Conservation (phyloP, 2,888 invertebrate genomes). For the Chalcis sispes region DNA sequence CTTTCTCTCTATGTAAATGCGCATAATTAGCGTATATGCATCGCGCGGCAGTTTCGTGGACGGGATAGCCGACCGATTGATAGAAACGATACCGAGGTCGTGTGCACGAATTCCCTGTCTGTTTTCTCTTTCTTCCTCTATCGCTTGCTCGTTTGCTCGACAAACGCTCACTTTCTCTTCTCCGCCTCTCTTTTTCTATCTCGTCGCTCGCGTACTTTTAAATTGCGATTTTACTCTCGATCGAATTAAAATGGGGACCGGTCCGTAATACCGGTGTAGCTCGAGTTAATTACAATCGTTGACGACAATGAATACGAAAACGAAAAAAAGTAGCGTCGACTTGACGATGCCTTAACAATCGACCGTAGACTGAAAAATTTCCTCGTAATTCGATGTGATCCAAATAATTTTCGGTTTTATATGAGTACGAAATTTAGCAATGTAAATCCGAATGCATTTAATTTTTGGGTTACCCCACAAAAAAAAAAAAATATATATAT, state of each 20-base stretch:
- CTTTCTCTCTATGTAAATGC: constrained; percentile 15
- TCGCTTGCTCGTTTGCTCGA: constrained; percentile 18
- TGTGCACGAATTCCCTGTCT: constrained; percentile 50
- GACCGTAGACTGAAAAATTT: too few relatives aligned
- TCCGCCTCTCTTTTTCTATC: constrained; percentile 15
- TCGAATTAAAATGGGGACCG: constrained; percentile 12
- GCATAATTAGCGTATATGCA: constrained; percentile 32
- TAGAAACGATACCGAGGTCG: constrained; percentile 61
- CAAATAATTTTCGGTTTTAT: too few relatives aligned
- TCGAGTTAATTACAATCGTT: constrained; percentile 8
- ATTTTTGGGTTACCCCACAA: too few relatives aligned
- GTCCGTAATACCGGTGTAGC: background rate
- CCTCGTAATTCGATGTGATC: too few relatives aligned
- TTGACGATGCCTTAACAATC: too few relatives aligned
- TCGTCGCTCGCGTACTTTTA: background rate
- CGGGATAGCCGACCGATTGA: constrained; percentile 63
- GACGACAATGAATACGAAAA: background rate
- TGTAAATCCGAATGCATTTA: too few relatives aligned
- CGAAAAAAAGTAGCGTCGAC: background rate
- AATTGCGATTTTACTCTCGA: constrained; percentile 16
- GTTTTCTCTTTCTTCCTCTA: constrained; percentile 29
- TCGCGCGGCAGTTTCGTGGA: constrained; percentile 60
- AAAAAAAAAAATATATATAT: too few relatives aligned
- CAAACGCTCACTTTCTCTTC: background rate
- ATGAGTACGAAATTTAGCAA: too few relatives aligned